phyloP scores from a whole-genome alignment of 2,113 vertebrate genomes.

The Protobothrops mucrosquamatus region DNA sequence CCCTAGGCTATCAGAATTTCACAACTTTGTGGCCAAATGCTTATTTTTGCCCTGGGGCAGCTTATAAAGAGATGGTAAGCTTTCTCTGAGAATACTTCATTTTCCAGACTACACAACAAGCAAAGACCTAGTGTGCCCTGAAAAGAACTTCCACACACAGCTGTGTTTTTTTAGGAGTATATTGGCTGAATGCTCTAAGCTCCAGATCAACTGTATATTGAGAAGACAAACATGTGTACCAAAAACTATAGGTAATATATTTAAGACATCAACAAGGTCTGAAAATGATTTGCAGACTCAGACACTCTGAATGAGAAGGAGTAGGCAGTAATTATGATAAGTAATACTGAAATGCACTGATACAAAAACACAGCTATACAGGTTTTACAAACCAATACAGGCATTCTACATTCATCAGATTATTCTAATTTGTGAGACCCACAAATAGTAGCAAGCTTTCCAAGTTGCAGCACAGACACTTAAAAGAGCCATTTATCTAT shows the following conservation, averaged over 20 bases:
- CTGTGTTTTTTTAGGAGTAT: not conserved
- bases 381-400: not conserved
- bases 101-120: not conserved
- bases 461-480: not conserved
- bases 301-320: not conserved
- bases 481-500: not conserved
- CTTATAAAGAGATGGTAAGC: not conserved
- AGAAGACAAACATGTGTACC: not conserved
- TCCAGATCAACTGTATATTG: not conserved
- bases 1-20: not conserved
- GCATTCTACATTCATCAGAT: not conserved
- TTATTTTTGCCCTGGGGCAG: not conserved
- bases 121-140: not conserved
- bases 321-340: not conserved
- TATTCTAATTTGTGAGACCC: not conserved
- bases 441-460: not conserved
- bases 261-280: not conserved
- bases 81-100: not conserved
- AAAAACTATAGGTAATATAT: not conserved
- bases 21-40: not conserved
- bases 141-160: not conserved
- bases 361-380: not conserved
- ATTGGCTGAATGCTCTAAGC: not conserved
- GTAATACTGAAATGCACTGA: not conserved
- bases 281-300: not conserved